These are phyloP conservation scores for Peromyscus nudipes DNA, from an alignment of 2,797 vertebrate species.

Conservation along the genomic window DNA sequence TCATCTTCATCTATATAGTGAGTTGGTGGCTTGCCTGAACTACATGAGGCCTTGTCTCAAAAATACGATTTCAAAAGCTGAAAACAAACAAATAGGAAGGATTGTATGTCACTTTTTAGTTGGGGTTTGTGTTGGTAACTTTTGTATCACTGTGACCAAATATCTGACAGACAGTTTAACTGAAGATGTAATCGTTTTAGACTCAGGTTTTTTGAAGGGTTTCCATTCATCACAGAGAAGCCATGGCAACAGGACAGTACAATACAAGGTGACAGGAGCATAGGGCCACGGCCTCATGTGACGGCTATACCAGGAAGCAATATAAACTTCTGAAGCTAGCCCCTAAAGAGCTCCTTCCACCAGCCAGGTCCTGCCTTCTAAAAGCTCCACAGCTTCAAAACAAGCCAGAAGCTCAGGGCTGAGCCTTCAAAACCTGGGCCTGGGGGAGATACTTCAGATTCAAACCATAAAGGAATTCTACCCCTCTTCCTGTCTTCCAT, in stretches of 20 bases:
- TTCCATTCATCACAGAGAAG: not conserved
- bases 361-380: not conserved
- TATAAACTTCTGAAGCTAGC: not conserved
- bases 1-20: not conserved
- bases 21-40: not conserved
- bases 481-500: not conserved
- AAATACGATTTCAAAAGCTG: not conserved
- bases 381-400: not conserved
- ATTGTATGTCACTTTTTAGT: not conserved
- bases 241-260: not conserved
- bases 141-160: not conserved
- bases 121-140: not conserved
- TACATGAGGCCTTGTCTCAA: not conserved
- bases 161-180: not conserved
- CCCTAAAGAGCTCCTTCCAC: not conserved
- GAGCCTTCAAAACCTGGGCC: not conserved
- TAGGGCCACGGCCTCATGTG: not conserved
- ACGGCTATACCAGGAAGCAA: not conserved
- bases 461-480: not conserved
- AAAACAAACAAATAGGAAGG: not conserved
- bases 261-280: not conserved
- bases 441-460: not conserved
- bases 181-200: not conserved
- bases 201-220: not conserved
- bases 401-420: not conserved